These are phyloP conservation scores for Cuniculus paca DNA, from an alignment of 2,797 vertebrate genomes.

Conservation along the genomic window DNA sequence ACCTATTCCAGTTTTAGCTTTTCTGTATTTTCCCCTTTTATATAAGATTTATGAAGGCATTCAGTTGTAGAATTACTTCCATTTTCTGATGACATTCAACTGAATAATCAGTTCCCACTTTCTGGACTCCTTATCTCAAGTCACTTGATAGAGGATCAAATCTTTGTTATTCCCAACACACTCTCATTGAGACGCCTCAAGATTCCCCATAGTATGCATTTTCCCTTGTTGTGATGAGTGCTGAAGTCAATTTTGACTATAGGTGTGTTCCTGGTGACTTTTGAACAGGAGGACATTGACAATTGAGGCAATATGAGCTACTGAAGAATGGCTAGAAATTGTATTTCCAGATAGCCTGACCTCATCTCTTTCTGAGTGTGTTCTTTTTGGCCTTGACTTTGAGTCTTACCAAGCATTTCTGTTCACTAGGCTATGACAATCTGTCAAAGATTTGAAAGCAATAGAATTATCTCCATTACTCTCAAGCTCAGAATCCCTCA, in stretches of 20 bases:
- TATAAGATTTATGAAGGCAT: not conserved
- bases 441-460: not conserved
- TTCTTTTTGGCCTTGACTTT: not conserved
- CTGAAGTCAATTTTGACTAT: not conserved
- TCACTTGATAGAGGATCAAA: not conserved
- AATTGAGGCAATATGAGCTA: not conserved
- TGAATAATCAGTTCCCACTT: not conserved
- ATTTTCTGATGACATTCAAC: not conserved
- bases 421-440: not conserved
- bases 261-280: not conserved
- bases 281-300: not conserved
- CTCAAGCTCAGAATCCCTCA: not conserved
- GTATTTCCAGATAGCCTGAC: not conserved
- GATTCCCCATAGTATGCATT: not conserved
- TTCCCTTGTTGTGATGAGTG: fast-evolving
- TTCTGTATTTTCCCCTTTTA: not conserved
- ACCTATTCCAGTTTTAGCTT: not conserved
- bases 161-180: not conserved
- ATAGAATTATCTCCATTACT: not conserved
- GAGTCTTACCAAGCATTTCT: not conserved
- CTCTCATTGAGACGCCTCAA: not conserved
- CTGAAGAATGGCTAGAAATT: not conserved
- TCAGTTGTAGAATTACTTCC: not conserved
- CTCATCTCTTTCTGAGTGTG: not conserved
- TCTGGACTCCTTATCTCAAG: not conserved